Evolutionary conservation across 2,888 invertebrate species (phyloP), one percentile per base, ranked within the genome.

Genomic region (Hemaris fuciformis): DNA sequence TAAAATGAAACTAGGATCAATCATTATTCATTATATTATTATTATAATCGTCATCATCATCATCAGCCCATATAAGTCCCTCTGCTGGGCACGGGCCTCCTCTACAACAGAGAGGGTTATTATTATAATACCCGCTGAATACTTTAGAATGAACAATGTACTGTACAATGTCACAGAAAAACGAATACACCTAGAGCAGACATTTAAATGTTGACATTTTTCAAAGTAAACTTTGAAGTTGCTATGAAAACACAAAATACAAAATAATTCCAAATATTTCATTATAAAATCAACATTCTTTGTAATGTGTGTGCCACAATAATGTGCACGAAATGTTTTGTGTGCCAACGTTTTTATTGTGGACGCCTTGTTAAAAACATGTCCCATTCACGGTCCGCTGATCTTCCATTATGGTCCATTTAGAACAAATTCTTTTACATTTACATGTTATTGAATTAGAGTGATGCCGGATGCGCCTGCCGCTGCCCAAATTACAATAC

Each of bases 361-460:
- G 18, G 27, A 27, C 25, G 46, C 46, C 27, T 53, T 23, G 34
- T 42, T 23, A 61, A 60, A 66, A 69, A 59, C 67, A 61, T 31
- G 31, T 70, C 72, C 68, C 73, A 75, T 81, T 81, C 82, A 85
- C 78, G 84, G 77, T 82, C 70, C 73, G 75, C 65, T 80, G 83
- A 65, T 64, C 73, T 66, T 79, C 82, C 80, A 85, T 85, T 84
- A 82, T 77, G 73, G 72, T 79, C 74, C 80, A 84, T 83, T 85
- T 82, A 81, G 73, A 69, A 77, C 74, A 77, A 79, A 76, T 76
- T 75, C 70, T 74, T 74, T 76, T 81, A 74, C 79, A 80, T 80
- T 78, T 76, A 77, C 70, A 75, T 71, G 71, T 75, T 78, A 82
- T 84, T 83, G 80, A 81, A 85, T 84, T 83, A 81, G 79, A 79